These are phyloP conservation scores for Cranoglanis bouderius DNA, from an alignment of 2,113 vertebrate species.

Conservation along the genomic window DNA sequence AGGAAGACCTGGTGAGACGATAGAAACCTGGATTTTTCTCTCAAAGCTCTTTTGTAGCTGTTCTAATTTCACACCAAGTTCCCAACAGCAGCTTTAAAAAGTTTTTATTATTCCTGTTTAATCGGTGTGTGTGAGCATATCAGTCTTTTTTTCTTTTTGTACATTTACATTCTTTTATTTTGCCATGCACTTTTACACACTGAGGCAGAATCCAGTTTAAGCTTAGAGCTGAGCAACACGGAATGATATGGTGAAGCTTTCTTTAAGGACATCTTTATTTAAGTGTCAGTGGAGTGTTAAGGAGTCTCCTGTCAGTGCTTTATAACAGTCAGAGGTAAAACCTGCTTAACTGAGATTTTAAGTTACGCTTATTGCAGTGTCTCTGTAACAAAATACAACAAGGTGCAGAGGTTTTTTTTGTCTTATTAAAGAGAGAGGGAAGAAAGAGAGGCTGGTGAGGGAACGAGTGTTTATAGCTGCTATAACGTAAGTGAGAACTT, in stretches of 20 bases:
- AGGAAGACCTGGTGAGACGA: constrained; percentile 63
- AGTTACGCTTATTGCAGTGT: neutral
- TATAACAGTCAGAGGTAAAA: neutral
- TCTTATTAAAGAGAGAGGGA: neutral
- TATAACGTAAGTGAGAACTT: neutral
- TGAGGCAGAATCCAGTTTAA: neutral
- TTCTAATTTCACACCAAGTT: neutral
- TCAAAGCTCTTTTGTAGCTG: neutral
- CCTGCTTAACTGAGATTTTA: neutral
- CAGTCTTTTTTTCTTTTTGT: neutral
- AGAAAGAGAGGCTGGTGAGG: neutral
- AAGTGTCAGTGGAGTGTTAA: neutral
- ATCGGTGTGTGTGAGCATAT: neutral
- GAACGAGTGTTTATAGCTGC: neutral
- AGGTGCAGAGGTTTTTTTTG: neutral
- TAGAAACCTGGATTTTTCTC: too few species aligned
- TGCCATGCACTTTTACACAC: neutral
- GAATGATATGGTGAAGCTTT: neutral
- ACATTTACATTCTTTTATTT: neutral
- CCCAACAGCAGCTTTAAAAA: neutral
- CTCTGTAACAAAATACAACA: neutral
- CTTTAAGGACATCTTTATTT: neutral
- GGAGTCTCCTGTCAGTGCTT: neutral
- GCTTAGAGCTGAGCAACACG: neutral
- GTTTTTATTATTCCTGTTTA: neutral